Evolutionary conservation across 2,113 vertebrate species (phyloP).

Genomic region (Albula glossodonta): DNA sequence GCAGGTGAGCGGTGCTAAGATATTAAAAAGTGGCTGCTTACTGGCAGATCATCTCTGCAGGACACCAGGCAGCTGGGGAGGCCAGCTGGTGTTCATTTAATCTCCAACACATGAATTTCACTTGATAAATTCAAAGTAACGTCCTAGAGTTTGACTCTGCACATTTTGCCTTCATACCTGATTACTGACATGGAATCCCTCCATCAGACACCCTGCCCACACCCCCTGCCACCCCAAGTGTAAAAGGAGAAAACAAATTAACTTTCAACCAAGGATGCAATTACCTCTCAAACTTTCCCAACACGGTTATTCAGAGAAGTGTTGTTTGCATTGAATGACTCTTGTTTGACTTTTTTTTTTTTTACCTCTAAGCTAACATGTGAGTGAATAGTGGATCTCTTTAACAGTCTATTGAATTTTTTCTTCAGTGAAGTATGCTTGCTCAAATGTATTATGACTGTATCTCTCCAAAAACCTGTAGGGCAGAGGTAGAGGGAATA

Average conservation of each 20-base stretch:
- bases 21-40: background rate
- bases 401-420: background rate
- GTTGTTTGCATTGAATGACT: background rate
- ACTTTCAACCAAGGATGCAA: background rate
- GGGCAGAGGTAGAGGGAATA: background rate
- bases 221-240: background rate
- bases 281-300: background rate
- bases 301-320: background rate
- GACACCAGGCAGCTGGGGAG: background rate
- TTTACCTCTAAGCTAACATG: background rate
- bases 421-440: background rate
- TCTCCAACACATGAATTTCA: constrained; percentile 42
- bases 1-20: background rate
- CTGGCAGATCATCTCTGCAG: background rate
- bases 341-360: background rate
- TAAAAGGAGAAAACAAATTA: background rate
- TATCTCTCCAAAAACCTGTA: background rate
- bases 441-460: background rate
- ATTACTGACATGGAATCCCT: background rate
- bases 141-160: constrained; percentile 18
- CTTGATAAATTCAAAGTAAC: constrained; percentile 48
- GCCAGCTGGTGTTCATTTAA: constrained; percentile 45
- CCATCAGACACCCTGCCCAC: background rate
- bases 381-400: background rate
- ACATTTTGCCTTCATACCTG: background rate